Evolutionary conservation across 2,113 vertebrate species (phyloP).

Genomic region (Pipra filicauda): DNA sequence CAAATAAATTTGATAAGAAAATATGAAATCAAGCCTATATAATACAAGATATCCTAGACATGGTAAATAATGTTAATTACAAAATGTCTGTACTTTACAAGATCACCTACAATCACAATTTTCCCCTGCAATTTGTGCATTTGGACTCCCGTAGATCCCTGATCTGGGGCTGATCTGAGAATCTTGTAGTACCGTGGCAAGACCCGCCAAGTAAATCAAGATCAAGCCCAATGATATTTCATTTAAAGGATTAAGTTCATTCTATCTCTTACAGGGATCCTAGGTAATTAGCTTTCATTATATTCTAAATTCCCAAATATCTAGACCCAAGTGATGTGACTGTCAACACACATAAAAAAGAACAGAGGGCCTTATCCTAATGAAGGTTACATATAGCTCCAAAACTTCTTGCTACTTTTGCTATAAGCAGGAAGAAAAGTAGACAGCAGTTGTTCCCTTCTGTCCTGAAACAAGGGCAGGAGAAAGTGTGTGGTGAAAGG

Average conservation of each 20-base stretch:
- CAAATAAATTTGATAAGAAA: neutral
- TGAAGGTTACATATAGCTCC: neutral
- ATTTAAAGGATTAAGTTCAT: neutral
- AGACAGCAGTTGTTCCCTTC: neutral
- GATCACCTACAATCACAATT: neutral
- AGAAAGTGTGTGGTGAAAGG: neutral
- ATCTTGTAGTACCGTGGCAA: accelerated
- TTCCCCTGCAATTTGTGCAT: neutral
- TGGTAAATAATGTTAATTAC: neutral
- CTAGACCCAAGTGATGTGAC: neutral
- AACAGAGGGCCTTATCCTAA: accelerated
- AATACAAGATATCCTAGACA: neutral
- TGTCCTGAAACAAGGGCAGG: neutral
- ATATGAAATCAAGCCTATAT: neutral
- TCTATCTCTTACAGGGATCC: neutral
- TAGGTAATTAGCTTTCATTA: neutral
- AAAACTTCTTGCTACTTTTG: neutral
- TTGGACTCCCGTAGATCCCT: neutral
- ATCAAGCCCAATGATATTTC: neutral
- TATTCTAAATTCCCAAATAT: neutral
- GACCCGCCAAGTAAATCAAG: neutral
- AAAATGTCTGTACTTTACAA: neutral
- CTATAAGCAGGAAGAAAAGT: neutral
- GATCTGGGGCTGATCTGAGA: neutral
- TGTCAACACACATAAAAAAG: neutral